Evolutionary conservation across 2,113 vertebrate genomes (phyloP), one percentile per base, ranked within the genome.

Genomic region (Cyphomyrus plagiostoma): DNA sequence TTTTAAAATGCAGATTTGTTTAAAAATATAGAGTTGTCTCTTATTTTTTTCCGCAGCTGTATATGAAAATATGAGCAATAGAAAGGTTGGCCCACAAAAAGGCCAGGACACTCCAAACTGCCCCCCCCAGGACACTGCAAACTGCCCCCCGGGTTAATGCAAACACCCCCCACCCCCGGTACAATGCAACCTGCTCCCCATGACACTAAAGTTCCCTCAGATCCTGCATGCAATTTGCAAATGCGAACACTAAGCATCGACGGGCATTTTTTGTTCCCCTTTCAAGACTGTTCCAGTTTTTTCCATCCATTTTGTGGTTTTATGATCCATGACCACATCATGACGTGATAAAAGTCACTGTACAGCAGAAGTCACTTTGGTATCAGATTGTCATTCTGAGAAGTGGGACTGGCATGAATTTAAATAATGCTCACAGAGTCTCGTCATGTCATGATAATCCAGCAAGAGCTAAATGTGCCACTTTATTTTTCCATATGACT

Each of bases 151-250:
- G 0, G 6, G 77, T 23, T 39, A 46, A 5, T 3, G 6, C 30
- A 35, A 74, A 17, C 4, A 15, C 48, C 23, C 80, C 42, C 45
- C 80, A 6, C 3, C 5, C 80, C 9, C 7, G 2, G 19, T 7
- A 83, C 77, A 83, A 11, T 3, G 39, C 30, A 35, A 74, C 13
- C 42, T 5, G 39, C 15, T 19, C 19, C 39, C 26, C 19, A 3
- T 62, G 77, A 88, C 77, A n/a, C 9, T 26, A 52, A 62, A 21
- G 26, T 50, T 89, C 52, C 77, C 21, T 62, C 23, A 46, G 9
- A n/a, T n/a, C 82, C 70, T 90, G 86, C 86, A 90, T 90, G 70
- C 70, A 90, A 88, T 90, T 83, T 90, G 86, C n/a, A 82, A 35
- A 42, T 39, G 23, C 26, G 56, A 45, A 52, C 87, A 84, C 46